Percentiles rank a stretch among this genome's conserved stretches.
Evolutionary conservation across 2,888 invertebrate genomes (phyloP).

Genomic region (Drosophila mimica): DNA sequence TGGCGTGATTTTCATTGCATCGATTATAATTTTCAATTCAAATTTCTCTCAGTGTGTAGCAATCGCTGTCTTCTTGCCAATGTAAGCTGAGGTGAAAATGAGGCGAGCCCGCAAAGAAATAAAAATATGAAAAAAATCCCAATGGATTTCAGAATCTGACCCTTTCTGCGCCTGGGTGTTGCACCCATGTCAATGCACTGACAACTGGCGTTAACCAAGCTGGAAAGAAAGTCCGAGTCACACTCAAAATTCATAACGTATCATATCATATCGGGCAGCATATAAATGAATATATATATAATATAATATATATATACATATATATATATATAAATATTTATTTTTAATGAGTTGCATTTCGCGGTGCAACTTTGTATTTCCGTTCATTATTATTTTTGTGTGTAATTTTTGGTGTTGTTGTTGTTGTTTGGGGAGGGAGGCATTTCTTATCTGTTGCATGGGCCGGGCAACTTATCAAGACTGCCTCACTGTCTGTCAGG

Average conservation of each 20-base stretch:
- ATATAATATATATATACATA: background rate
- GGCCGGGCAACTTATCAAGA: slow-evolving; percentile 64
- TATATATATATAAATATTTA: background rate
- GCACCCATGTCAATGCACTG: slow-evolving; percentile 74
- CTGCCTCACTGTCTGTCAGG: slow-evolving; percentile 67
- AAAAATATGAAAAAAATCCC: slow-evolving; percentile 6
- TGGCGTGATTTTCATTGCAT: background rate
- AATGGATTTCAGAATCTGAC: slow-evolving; percentile 28
- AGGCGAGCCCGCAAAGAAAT: slow-evolving; percentile 23
- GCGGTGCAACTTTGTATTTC: slow-evolving; percentile 56
- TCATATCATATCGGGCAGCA: slow-evolving; percentile 61
- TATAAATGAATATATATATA: background rate
- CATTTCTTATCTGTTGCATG: slow-evolving; percentile 5
- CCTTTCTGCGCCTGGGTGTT: slow-evolving; percentile 73
- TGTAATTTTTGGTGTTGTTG: background rate
- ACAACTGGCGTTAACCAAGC: slow-evolving; percentile 72
- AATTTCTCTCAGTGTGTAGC: background rate
- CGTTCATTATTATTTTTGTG: slow-evolving; percentile 50
- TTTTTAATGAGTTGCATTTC: slow-evolving; percentile 71
- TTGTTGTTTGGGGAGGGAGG: background rate
- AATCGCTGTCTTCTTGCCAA: background rate
- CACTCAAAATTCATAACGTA: slow-evolving; percentile 69
- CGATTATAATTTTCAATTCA: background rate
- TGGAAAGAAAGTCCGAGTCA: slow-evolving; percentile 61
- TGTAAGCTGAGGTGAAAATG: slow-evolving; percentile 68